Conservation (phyloP, 35 echinoderm and acorn worm genomes). For the Ophioderma brevispina region DNA sequence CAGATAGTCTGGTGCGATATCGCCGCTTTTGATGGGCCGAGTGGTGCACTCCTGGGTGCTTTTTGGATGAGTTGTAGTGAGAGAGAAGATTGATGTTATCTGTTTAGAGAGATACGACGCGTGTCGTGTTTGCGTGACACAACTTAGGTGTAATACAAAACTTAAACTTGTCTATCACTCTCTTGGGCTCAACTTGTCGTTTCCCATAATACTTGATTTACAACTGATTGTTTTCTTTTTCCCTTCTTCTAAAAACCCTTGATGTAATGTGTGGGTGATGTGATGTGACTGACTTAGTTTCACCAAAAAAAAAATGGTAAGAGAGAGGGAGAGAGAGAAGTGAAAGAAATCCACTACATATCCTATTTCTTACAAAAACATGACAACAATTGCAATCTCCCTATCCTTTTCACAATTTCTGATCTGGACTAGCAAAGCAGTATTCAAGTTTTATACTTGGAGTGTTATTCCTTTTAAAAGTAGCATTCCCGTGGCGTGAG, state of each 20-base stretch:
- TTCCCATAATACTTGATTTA: background rate
- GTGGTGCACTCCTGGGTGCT: background rate
- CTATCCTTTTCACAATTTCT: background rate
- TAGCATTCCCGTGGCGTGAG: background rate
- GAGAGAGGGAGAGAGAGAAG: background rate
- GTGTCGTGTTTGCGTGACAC: background rate
- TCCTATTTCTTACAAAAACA: background rate
- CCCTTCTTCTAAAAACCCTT: background rate
- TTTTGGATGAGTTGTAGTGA: background rate
- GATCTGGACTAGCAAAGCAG: background rate
- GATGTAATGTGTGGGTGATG: background rate
- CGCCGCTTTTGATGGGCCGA: background rate
- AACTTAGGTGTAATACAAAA: background rate
- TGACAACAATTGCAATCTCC: background rate
- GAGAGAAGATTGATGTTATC: background rate
- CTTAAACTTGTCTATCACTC: background rate
- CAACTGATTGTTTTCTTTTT: background rate
- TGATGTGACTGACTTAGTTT: background rate
- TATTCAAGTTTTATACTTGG: slow-evolving; percentile 10
- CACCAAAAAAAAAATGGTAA: background rate
- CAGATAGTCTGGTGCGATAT: too few relatives aligned
- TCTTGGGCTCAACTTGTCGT: background rate
- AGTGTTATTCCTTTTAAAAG: slow-evolving; percentile 6
- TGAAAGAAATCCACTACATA: background rate
- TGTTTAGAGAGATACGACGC: background rate